Conservation (phyloP, 2,888 invertebrate genomes). For the Drosophila sordidula region DNA sequence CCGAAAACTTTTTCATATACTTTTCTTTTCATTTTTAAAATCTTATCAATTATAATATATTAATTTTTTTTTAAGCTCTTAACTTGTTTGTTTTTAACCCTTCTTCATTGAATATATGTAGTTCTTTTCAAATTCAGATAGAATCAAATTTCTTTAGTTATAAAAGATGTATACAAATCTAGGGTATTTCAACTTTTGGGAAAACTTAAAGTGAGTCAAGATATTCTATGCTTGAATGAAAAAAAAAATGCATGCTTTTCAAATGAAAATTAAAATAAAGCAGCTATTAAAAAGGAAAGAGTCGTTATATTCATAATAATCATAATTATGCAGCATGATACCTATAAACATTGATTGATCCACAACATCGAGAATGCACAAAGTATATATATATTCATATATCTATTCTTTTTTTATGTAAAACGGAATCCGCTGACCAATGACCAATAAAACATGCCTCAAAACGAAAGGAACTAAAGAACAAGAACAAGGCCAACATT, state of each 20-base stretch:
- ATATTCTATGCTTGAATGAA: not conserved
- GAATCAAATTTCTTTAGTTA: not conserved
- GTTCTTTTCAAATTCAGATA: not conserved
- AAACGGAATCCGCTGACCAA: slow-evolving; percentile 62
- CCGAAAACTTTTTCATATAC: too few species aligned
- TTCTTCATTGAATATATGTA: not conserved
- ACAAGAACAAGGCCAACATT: slow-evolving; percentile 66
- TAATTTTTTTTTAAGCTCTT: not conserved
- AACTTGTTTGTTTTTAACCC: not conserved
- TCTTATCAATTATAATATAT: not conserved
- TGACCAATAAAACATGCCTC: slow-evolving; percentile 76
- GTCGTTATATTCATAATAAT: slow-evolving; percentile 9
- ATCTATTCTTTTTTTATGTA: slow-evolving; percentile 9
- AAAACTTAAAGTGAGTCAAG: not conserved
- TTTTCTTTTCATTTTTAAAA: not conserved
- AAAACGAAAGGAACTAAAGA: slow-evolving; percentile 74
- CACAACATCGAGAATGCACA: slow-evolving; percentile 84
- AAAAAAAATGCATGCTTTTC: slow-evolving; percentile 27
- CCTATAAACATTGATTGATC: slow-evolving; percentile 79
- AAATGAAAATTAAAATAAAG: slow-evolving; percentile 12
- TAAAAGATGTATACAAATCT: too few species aligned
- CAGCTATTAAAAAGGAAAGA: slow-evolving; percentile 3
- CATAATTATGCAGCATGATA: slow-evolving; percentile 63
- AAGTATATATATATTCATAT: slow-evolving; percentile 31
- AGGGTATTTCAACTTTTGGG: not conserved